Conservation (phyloP, 2,888 invertebrate genomes). For the Colostygia pectinataria region DNA sequence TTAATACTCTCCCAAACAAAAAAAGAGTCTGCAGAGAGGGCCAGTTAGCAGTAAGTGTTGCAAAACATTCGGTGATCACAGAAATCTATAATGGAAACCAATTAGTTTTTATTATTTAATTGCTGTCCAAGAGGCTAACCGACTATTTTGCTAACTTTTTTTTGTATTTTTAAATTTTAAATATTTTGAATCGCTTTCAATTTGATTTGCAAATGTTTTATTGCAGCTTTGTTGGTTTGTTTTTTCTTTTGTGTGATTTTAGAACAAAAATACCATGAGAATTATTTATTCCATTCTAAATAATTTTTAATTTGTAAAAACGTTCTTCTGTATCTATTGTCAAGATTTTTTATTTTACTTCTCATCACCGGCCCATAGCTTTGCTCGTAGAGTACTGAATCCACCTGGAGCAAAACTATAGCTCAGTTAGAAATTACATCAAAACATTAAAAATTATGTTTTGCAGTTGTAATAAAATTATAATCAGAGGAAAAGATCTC, state of each 20-base stretch:
- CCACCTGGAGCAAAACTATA: too few relatives aligned
- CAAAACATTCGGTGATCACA: constrained; percentile 33
- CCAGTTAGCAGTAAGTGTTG: constrained; percentile 1
- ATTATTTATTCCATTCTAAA: too few relatives aligned
- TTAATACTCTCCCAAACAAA: too few relatives aligned
- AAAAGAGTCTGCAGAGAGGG: constrained; percentile 5
- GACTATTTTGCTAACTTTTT: constrained; percentile 9
- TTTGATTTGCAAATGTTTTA: constrained; percentile 1
- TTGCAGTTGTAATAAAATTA: neutral
- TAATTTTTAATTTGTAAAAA: too few relatives aligned
- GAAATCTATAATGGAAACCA: constrained; percentile 21
- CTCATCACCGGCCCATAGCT: too few relatives aligned
- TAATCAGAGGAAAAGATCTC: constrained; percentile 13
- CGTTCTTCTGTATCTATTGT: too few relatives aligned
- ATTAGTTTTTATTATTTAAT: constrained; percentile 29
- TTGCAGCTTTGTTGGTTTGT: neutral
- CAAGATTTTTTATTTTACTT: too few relatives aligned
- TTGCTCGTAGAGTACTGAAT: too few relatives aligned
- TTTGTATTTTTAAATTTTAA: constrained; percentile 11
- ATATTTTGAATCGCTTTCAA: constrained; percentile 13
- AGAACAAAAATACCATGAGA: too few relatives aligned
- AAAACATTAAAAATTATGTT: neutral
- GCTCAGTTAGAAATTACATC: too few relatives aligned
- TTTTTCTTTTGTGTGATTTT: too few relatives aligned
- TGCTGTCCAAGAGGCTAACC: constrained; percentile 18